Evolutionary conservation across 2,888 invertebrate genomes (phyloP).

Genomic region (Zonitis immaculata): DNA sequence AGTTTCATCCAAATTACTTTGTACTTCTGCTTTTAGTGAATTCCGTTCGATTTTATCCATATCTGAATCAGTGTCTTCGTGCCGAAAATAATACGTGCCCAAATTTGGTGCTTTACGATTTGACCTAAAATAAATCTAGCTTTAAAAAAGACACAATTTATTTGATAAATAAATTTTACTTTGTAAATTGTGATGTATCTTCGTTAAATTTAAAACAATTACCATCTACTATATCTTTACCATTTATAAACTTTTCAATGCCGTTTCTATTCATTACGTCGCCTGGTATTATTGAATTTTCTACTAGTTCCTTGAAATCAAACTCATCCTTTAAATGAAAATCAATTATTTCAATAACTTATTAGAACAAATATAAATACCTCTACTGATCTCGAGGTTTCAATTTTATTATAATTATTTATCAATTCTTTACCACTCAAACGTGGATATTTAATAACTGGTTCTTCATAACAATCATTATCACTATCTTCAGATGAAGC

Average conservation of each 20-base stretch:
- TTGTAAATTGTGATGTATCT: constrained; percentile 43
- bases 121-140: constrained; percentile 48
- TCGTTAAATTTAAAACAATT: constrained; percentile 24
- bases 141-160: not conserved
- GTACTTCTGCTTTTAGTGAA: constrained; percentile 25
- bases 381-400: not conserved
- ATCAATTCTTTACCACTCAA: constrained; percentile 45
- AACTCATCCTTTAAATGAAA: constrained; percentile 32
- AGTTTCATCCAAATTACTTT: constrained; percentile 53
- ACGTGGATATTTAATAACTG: constrained; percentile 69
- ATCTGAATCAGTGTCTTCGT: constrained; percentile 83
- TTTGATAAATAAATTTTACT: constrained; percentile 23
- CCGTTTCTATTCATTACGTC: constrained; percentile 35
- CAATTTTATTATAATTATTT: not conserved
- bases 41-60: constrained; percentile 52
- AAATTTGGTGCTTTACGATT: constrained; percentile 76
- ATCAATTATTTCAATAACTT: not conserved
- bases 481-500: constrained; percentile 51
- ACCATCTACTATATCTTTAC: constrained; percentile 15
- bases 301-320: constrained; percentile 8
- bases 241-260: constrained; percentile 8
- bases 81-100: constrained; percentile 81
- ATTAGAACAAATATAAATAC: not conserved
- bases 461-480: constrained; percentile 68
- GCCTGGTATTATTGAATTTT: constrained; percentile 24